Base-by-base conservation (phyloP, 2,888 invertebrate genomes). In the Terebella lapidaria region DNA sequence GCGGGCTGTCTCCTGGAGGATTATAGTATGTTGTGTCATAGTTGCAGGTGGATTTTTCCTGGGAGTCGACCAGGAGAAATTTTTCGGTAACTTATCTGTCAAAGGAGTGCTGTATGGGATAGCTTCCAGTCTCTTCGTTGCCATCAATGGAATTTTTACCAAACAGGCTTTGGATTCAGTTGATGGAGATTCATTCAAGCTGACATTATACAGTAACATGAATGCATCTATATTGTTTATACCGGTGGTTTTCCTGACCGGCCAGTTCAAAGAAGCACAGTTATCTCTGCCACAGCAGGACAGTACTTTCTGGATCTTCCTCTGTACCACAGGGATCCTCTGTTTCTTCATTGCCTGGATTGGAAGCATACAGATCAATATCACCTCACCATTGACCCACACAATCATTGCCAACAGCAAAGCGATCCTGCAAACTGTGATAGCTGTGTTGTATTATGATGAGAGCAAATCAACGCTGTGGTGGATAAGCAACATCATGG, bases 391-490 rank as follows among this genome's bases (percentile, higher is more conserved):
- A 0, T 69, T 78, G 3, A 75, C 79, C 0, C 80, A 80, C 64
- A 76, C 79, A 63, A 72, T 80, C 47, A 78, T 78, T 63, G 76
- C 77, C 57, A 80, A 77, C 61, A 72, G 76, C 24, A 79, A 79
- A 61, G 76, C 80, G 0, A 73, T 80, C 2, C 59, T 74, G 30
- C 80, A 79, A 68, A 80, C 80, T 2, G 58, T 80, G 2, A 60
- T 80, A 2, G 80, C 79, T 3, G 77, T 80, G 2, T 47, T 75
- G 22, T 72, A 71, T 58, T 74, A 71, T 61, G 65, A 73, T 18
- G 75, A 79, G 59, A 61, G 62, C 2, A 78, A 79, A 57, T 70
- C 75, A 1, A 42, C 65, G 5, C 65, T 73, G 20, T 80, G 80
- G 80, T 80, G 80, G 80, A 29, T 71, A 10, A 76, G 78, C 24